Base-by-base conservation (phyloP, 2,113 vertebrate species). In the Pelecanus crispus region DNA sequence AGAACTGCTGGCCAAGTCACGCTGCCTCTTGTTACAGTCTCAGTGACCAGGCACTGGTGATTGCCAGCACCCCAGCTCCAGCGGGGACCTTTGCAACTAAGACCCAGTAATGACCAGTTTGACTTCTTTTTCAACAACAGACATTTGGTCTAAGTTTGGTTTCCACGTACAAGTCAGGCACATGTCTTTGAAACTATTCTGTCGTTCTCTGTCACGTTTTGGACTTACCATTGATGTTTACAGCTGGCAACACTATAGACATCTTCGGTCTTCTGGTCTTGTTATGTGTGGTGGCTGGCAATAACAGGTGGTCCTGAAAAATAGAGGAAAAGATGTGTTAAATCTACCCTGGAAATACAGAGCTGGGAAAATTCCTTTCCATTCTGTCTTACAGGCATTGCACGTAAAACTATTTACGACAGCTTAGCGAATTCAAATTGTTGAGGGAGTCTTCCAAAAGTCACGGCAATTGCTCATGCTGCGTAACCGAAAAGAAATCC, bases 241-340 rank as follows among this genome's bases (percentile, higher is more conserved):
- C 98, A 78, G 99, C 99, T 94, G 99, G 99, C 95, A 99, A 96
- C 74, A 99, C 98, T 95, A 99, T 96, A 29, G 99, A 99, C 99
- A 99, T 99, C 98, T 99, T 99, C 75, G 99, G 99, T 90, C 99
- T 98, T 68, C 98, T 98, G 94, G 99, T 99, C 98, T 99, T 99
- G 97, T 99, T 99, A 97, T 99, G 99, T 90, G 97, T 99, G 59
- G 99, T 99, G 91, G 99, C 99, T 95, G 99, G 99, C 97, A 99
- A 92, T 19, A 99, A 98, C 66, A 99, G 98, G 97, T 99, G 99
- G 97, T 99, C 99, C 99, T 99, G 97, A 81, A 96, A 98, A 97
- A 91, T 24, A 97, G 42, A 25, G 49, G 79, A 71, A 93, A 96
- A 80, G 83, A 88, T 52, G 31, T 79, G 75, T 96, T 96, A 97